These are phyloP conservation scores for Lithophane leautieri DNA, from an alignment of 2,888 invertebrate species.

Conservation along the genomic window DNA sequence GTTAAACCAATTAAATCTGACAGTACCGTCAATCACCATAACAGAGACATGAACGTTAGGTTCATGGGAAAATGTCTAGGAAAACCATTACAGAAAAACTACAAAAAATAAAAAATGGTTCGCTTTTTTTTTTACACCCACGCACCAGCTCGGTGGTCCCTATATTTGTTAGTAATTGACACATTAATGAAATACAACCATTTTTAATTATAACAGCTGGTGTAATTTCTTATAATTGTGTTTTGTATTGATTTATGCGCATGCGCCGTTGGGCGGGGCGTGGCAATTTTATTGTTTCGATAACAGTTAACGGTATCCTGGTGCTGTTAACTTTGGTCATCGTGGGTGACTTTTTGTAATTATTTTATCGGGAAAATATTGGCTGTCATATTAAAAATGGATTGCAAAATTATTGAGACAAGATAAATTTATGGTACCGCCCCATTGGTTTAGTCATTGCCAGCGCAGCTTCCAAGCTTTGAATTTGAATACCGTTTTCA, in stretches of 20 bases:
- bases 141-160: constrained; percentile 79
- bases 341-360: constrained; percentile 52
- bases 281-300: constrained; percentile 86
- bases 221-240: constrained; percentile 87
- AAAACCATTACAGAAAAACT: background rate
- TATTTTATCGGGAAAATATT: constrained; percentile 44
- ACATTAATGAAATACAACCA: constrained; percentile 80
- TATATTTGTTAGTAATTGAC: constrained; percentile 86
- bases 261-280: constrained; percentile 75
- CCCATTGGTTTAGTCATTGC: background rate
- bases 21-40: too few species aligned
- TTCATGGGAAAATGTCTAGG: background rate
- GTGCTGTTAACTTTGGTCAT: constrained; percentile 50
- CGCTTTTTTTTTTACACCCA: background rate
- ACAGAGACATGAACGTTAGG: background rate
- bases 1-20: background rate
- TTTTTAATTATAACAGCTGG: constrained; percentile 81
- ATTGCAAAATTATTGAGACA: constrained; percentile 27
- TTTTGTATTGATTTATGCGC: constrained; percentile 85
- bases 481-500: too few species aligned
- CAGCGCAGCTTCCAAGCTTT: background rate
- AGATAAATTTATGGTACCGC: constrained; percentile 10
- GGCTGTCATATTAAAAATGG: constrained; percentile 48
- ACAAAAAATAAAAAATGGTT: background rate
- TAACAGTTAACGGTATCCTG: constrained; percentile 73